A percentile compares a stretch with the other conserved stretches of the same genome.
Evolutionary conservation across 2,797 vertebrate genomes (phyloP).

Genomic region (Phrynocephalus vlangalii): DNA sequence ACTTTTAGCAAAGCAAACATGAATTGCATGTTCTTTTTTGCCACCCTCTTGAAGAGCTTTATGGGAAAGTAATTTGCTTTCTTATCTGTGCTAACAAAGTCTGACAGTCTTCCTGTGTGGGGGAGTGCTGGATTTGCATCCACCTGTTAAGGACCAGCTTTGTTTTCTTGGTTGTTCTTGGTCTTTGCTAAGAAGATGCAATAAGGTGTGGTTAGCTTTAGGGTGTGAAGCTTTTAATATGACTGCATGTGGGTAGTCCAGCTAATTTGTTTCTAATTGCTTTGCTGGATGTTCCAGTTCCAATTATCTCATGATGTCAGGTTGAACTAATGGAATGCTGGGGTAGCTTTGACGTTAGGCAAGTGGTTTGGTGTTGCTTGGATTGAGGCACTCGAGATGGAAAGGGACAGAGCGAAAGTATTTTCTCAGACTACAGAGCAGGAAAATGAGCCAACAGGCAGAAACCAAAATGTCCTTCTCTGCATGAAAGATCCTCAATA

Average conservation of each 20-base stretch:
- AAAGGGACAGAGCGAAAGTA: background rate
- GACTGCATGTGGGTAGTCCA: slow-evolving; percentile 7
- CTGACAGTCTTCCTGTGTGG: background rate
- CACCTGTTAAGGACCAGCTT: background rate
- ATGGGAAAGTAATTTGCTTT: slow-evolving; percentile 31
- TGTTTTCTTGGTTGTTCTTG: background rate
- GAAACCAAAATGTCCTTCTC: too few species aligned
- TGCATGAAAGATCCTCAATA: background rate
- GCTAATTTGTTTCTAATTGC: slow-evolving; percentile 21
- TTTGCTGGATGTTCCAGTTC: slow-evolving; percentile 16
- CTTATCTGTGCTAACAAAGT: slow-evolving; percentile 6
- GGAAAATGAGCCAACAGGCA: background rate
- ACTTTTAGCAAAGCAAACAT: slow-evolving; percentile 18
- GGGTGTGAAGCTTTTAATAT: background rate
- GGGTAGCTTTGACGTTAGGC: background rate
- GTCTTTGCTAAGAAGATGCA: slow-evolving; percentile 3
- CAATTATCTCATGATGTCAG: background rate
- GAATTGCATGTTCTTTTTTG: slow-evolving; percentile 3
- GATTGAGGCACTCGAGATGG: background rate
- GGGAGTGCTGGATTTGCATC: background rate
- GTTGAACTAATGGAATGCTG: background rate
- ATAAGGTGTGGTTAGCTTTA: slow-evolving; percentile 22
- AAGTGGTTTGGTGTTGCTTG: background rate
- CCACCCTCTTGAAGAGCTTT: background rate
- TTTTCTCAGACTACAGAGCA: background rate